Base-by-base conservation (phyloP, 2,113 vertebrate genomes). In the Tautogolabrus adspersus region DNA sequence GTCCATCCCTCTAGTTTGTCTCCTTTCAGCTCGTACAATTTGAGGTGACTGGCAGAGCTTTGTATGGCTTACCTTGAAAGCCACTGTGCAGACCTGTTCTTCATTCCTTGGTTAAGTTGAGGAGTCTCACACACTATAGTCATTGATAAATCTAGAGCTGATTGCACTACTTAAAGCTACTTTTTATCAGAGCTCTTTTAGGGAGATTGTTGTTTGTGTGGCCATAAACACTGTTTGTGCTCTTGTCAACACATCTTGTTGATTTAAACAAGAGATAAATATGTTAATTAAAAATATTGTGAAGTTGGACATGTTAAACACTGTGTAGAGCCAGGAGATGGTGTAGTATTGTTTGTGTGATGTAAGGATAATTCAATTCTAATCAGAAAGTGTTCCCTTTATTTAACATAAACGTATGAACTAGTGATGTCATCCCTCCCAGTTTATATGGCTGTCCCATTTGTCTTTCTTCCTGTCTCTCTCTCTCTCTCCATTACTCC, bases 361-460 rank as follows among this genome's bases (percentile, higher is more conserved):
- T 69, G 59, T 19, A 65, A 72, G 51, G 46, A 37, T 21, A 52
- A 49, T 76, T 12, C 52, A 66, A 65, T 11, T 55, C 54, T n/a
- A 8, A 23, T n/a, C 6, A 54, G 67, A 66, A 34, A n/a, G 10
- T 64, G 23, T 70, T 57, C 63, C 55, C 67, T 42, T 42, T 42
- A 42, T 42, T 10, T 42, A 66, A 55, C 26, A 46, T 13, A 49
- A 44, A 66, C 49, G 56, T 11, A 63, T 42, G 58, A 34, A 77
- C 37, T 51, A 37, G 66, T 54, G 52, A 77, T 86, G 77, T 86
- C 78, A 65, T 81, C 82, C 72, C 74, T 88, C 69, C 82, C 79
- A 73, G 84, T 87, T 86, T 80, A 72, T 82, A 83, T 86, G 66
- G 34, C 70, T 87, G 63, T 87, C 69, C 61, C 56, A 71, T 84